Conservation (phyloP, 2,797 vertebrate genomes). For the Australoheros facetus region DNA sequence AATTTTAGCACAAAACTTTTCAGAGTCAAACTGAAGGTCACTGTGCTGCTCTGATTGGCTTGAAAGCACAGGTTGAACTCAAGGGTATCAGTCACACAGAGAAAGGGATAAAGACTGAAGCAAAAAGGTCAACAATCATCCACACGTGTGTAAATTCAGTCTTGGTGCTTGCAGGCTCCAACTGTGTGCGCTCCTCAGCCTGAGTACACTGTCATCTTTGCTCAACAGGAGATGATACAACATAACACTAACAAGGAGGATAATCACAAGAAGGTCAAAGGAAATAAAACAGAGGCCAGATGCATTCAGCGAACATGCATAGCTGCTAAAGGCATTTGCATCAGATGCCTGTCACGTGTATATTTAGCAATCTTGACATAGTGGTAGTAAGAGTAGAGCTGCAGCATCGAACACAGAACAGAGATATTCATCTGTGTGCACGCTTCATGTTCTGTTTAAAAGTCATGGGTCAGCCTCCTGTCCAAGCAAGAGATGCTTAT, state of each 20-base stretch:
- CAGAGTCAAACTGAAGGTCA: constrained; percentile 60
- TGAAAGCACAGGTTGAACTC: constrained; percentile 23
- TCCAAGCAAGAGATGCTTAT: neutral
- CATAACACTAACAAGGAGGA: constrained; percentile 32
- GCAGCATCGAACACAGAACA: neutral
- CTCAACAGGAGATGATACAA: constrained; percentile 53
- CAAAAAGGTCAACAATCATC: constrained; percentile 42
- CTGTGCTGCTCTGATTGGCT: constrained; percentile 16
- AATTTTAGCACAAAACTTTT: constrained; percentile 57
- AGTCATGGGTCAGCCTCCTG: neutral
- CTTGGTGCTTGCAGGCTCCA: constrained; percentile 23
- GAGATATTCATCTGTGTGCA: neutral
- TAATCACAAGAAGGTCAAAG: constrained; percentile 50
- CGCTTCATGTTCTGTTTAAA: neutral
- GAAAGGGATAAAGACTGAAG: neutral
- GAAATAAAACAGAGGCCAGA: constrained; percentile 30
- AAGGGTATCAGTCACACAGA: constrained; percentile 13
- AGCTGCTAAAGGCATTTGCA: neutral
- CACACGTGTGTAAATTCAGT: constrained; percentile 27
- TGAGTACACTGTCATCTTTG: constrained; percentile 50
- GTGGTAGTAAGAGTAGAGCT: neutral
- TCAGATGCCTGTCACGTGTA: neutral
- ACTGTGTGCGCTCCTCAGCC: constrained; percentile 35
- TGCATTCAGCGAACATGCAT: no score
- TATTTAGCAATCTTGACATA: neutral